A percentile compares a stretch with the other conserved stretches of the same genome.
Conservation (phyloP, 1,140 invertebrate genomes). For the Hydropsyche tenuis region DNA sequence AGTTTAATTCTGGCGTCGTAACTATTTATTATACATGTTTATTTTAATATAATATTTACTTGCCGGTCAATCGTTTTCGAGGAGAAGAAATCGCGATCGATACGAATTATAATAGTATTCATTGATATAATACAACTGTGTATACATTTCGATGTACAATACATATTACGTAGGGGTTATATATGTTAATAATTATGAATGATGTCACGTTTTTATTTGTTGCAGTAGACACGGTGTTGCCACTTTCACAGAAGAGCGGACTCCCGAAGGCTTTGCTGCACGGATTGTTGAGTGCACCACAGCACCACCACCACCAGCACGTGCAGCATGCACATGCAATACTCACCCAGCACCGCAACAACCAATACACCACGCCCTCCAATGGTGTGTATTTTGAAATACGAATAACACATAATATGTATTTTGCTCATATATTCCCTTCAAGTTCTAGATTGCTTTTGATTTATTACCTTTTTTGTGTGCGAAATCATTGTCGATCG, state of each 20-base stretch:
- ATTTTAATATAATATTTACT: no score
- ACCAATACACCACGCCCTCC: slow-evolving; percentile 55
- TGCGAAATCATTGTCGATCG: not conserved
- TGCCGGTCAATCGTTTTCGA: no score
- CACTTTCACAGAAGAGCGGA: slow-evolving; percentile 42
- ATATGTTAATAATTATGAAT: not conserved
- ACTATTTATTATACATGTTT: no score
- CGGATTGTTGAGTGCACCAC: slow-evolving; percentile 51
- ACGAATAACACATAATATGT: not conserved
- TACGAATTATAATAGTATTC: no score
- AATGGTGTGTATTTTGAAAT: slow-evolving; percentile 52
- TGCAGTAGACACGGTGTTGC: slow-evolving; percentile 50
- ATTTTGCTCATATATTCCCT: not conserved
- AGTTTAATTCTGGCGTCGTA: no score
- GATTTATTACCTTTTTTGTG: not conserved
- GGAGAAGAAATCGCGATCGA: no score
- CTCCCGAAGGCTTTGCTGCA: slow-evolving; percentile 51
- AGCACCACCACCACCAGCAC: slow-evolving; percentile 50
- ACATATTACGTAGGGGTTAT: no score
- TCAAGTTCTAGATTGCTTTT: not conserved
- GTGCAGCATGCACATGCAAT: slow-evolving; percentile 46
- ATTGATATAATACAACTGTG: no score
- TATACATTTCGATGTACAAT: no score
- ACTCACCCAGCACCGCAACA: slow-evolving; percentile 54
- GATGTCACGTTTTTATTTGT: slow-evolving; percentile 36